Percentiles rank a stretch among this genome's conserved stretches.
These are phyloP conservation scores for Nebria salina DNA, from an alignment of 2,888 invertebrate genomes.

Conservation along the genomic window DNA sequence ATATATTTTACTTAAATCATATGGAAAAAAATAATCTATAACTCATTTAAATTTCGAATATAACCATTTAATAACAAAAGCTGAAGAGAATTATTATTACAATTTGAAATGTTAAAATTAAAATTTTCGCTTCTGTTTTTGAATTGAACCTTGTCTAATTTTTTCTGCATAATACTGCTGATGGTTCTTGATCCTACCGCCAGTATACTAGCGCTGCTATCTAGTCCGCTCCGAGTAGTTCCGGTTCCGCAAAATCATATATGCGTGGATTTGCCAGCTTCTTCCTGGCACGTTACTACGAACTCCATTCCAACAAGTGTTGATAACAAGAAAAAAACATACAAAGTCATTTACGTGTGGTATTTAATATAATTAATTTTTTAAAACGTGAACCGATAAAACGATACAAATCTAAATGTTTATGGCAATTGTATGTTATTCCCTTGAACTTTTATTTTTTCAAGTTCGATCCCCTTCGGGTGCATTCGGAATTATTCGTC, in stretches of 20 bases:
- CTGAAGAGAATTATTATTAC: no score
- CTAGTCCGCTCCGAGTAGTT: not conserved
- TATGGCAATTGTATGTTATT: not conserved
- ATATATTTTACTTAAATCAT: no score
- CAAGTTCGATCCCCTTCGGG: conserved; percentile 3
- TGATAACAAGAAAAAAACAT: not conserved
- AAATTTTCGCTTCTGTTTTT: not conserved
- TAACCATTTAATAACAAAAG: no score
- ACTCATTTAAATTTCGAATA: no score
- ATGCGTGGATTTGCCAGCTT: not conserved
- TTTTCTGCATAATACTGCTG: not conserved
- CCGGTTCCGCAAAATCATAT: not conserved
- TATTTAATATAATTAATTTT: no score
- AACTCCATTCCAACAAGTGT: not conserved
- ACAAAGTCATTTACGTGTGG: not conserved
- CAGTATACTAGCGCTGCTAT: not conserved
- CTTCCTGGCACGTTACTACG: not conserved
- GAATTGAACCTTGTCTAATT: not conserved
- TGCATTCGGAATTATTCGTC: not conserved
- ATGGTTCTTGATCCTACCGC: not conserved
- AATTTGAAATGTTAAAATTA: no score
- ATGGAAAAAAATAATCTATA: no score
- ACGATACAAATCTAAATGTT: no score
- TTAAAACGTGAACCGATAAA: no score
- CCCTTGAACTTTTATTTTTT: not conserved